Base-by-base conservation (phyloP, 2,113 vertebrate genomes). In the Solea senegalensis region DNA sequence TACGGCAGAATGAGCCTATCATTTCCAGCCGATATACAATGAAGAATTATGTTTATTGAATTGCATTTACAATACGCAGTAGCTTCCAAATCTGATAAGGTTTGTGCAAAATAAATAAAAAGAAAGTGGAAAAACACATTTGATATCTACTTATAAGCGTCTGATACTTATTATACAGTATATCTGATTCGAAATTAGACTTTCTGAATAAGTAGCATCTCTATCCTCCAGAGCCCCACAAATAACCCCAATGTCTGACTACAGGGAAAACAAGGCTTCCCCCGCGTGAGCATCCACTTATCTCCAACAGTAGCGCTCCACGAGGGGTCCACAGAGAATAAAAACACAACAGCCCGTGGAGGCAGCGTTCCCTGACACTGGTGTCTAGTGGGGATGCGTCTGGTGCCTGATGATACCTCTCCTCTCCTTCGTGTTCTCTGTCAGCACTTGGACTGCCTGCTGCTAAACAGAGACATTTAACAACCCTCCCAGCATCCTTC, bases 401-500 rank as follows among this genome's bases (percentile, higher is more conserved):
- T 76, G 72, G 57, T 69, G 72, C 60, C 70, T 71, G 81, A 68
- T 54, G 59, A 81, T 72, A 74, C 78, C 72, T 64, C 74, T 65
- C 43, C 60, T 74, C 70, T 86, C 88, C 68, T 75, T 26, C 46
- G 72, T 83, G 86, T 78, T 71, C 63, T 72, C 86, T 66, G 77
- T 78, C 82, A 63, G 66, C 21, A 8, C 56, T 55, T 43, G 26
- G 76, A 81, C 80, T 81, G 70, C 88, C 82, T 88, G 86, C 88
- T 85, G 83, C 85, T 90, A 85, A 90, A 91, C 90, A 90, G 83
- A 83, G 78, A 86, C 79, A 81, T 86, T 92, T 85, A 92, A 86
- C 85, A 74, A 69, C 56, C 76, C 89, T 86, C 76, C 55, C 65
- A 86, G 85, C 91, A 88, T 88, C 89, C 77, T 88, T 77, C 76